phyloP scores from a whole-genome alignment of 2,113 vertebrate species.

The Alces alces region DNA sequence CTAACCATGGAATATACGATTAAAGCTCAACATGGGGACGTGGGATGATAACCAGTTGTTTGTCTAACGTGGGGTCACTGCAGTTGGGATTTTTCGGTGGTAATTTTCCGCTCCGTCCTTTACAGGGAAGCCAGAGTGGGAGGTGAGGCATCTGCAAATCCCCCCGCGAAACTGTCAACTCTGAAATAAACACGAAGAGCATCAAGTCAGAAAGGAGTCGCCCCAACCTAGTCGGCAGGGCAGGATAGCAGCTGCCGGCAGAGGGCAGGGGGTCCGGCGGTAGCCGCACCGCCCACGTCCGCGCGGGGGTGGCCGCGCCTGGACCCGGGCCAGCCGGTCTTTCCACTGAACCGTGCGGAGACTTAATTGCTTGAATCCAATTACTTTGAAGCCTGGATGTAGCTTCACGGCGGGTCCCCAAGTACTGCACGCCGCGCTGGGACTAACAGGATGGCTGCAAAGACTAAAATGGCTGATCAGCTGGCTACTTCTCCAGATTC shows the following conservation, averaged over 20 bases:
- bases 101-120: constrained; percentile 48
- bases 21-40: not conserved
- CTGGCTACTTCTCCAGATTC: constrained; percentile 20
- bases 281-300: not conserved
- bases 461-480: constrained; percentile 79
- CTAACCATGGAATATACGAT: not conserved
- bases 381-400: not conserved
- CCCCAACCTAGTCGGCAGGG: not conserved
- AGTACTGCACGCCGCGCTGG: not conserved
- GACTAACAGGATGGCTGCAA: constrained; percentile 41
- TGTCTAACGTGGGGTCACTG: not conserved
- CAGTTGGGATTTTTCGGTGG: not conserved
- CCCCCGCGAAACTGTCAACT: not conserved
- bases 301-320: not conserved
- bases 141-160: constrained; percentile 1
- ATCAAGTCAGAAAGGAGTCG: not conserved
- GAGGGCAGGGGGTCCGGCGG: not conserved
- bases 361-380: not conserved
- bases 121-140: not conserved
- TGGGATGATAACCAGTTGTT: not conserved
- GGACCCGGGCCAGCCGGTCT: not conserved
- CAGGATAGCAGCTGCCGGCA: not conserved
- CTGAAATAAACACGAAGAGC: not conserved
- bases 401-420: not conserved
- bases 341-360: accelerated